Conservation (phyloP, 2,797 vertebrate species). For the Poeciliopsis turneri region DNA sequence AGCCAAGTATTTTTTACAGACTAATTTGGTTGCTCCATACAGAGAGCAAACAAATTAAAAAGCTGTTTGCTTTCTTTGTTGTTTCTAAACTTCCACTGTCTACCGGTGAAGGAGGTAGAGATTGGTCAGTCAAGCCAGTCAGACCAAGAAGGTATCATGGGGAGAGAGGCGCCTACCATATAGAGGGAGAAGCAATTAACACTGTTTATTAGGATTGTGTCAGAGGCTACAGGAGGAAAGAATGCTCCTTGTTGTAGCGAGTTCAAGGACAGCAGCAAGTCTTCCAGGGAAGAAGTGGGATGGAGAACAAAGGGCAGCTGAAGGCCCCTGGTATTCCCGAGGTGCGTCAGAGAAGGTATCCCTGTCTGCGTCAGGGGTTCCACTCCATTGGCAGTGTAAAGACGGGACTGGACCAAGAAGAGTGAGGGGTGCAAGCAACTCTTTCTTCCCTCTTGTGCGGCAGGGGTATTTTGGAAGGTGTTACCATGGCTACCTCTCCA, state of each 20-base stretch:
- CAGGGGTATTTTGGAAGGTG: slow-evolving; percentile 85
- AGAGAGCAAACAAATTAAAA: background rate
- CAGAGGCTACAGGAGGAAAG: slow-evolving; percentile 57
- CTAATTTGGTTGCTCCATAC: slow-evolving; percentile 28
- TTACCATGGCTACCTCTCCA: slow-evolving; percentile 81
- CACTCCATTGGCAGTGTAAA: slow-evolving; percentile 77
- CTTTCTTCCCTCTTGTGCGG: slow-evolving; percentile 72
- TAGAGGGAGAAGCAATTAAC: slow-evolving; percentile 64
- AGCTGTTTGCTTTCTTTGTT: background rate
- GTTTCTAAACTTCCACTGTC: background rate
- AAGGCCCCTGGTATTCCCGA: slow-evolving; percentile 61
- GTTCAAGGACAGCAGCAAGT: slow-evolving; percentile 50
- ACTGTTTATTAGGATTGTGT: slow-evolving; percentile 73
- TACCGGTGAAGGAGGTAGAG: background rate
- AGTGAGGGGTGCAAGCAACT: slow-evolving; percentile 74
- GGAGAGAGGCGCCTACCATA: slow-evolving; percentile 50
- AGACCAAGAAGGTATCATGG: slow-evolving; percentile 30
- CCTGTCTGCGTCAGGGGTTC: slow-evolving; percentile 81
- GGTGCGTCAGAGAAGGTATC: slow-evolving; percentile 82
- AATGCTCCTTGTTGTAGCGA: slow-evolving; percentile 53
- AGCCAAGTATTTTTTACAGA: slow-evolving; percentile 21
- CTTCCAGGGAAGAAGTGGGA: slow-evolving; percentile 29
- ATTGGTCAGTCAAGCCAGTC: slow-evolving; percentile 28
- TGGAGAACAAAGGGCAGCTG: slow-evolving; percentile 46
- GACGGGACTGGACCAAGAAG: slow-evolving; percentile 50